Evolutionary conservation across 2,113 vertebrate species (phyloP), one percentile per base, ranked within the genome.

Genomic region (Craseonycteris thonglongyai): DNA sequence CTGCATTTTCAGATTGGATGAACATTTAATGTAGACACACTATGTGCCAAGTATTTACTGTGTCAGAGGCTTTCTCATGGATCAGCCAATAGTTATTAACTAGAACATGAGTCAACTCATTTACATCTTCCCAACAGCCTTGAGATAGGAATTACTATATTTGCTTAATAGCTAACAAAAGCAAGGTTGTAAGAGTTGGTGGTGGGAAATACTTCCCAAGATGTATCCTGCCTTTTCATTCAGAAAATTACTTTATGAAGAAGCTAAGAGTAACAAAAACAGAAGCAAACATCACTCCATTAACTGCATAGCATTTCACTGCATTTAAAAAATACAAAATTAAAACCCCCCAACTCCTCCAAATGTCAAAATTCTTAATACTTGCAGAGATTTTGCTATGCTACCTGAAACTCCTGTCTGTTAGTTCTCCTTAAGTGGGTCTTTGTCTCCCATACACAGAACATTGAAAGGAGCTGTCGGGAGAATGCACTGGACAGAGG

Each of bases 301-400:
- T 78, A 42, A 54, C 49, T 22, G 14, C 63, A 16, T 24, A 85
- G 68, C 5, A 81, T 68, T 92, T 51, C n/a, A 65, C n/a, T 63
- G 56, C 35, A 49, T 90, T 86, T 54, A 92, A 88, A 42, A 69
- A 12, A 40, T 35, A 76, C 86, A 42, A 69, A 12, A 40, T 35
- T 69, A 61, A 30, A 88, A 74, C 58, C 28, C 2, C 35, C 74
- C 35, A 28, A 80, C 38, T 59, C 11, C 28, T 6, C 24, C 8
- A 11, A 79, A 68, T 21, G 22, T 78, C 35, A 92, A 69, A 33
- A 7, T 59, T 84, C 51, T 69, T 83, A 92, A 69, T 61, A 59
- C 90, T 42, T 75, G 78, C 24, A 93, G 76, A 91, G 14, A 33
- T 86, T 96, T 75, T 95, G 26, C 58, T 93, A n/a, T 95, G 26